phyloP scores from a whole-genome alignment of 2,888 invertebrate species.

The Endomychus coccineus region DNA sequence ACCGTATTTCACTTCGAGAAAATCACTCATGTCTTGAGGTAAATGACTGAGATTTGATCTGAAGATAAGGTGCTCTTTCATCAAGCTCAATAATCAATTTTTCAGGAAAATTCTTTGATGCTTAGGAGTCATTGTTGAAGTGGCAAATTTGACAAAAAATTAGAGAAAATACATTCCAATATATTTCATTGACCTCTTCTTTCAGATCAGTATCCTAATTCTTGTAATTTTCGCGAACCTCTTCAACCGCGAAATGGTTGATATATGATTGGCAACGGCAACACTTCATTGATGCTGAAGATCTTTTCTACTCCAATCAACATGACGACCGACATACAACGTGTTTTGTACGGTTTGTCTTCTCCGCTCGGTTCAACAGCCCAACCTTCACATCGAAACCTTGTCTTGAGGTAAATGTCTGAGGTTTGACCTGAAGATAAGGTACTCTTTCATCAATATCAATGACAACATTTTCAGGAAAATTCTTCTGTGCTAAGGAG shows the following conservation, averaged over 20 bases:
- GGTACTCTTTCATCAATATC: no score
- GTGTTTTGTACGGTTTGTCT: constrained; percentile 5
- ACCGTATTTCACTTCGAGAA: no score
- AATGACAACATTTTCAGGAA: no score
- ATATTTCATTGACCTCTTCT: no score
- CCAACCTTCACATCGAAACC: not conserved
- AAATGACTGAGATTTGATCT: constrained; percentile 19
- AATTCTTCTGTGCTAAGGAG: no score
- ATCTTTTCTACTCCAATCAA: constrained; percentile 16
- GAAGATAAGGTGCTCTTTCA: constrained; percentile 19
- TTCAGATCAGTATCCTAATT: no score
- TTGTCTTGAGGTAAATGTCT: not conserved
- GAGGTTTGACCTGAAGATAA: not conserved
- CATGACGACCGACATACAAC: constrained; percentile 16
- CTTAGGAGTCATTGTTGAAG: constrained; percentile 15
- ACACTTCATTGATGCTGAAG: constrained; percentile 18
- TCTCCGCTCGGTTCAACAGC: not conserved
- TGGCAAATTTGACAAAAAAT: constrained; percentile 16
- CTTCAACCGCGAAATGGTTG: not conserved
- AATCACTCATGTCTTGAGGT: constrained; percentile 21
- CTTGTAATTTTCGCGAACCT: not conserved
- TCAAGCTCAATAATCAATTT: constrained; percentile 20
- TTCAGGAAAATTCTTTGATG: constrained; percentile 21
- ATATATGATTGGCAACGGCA: constrained; percentile 13
- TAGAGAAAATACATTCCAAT: no score